Base-by-base conservation (phyloP, 2,797 vertebrate species). In the Dipus sagitta region DNA sequence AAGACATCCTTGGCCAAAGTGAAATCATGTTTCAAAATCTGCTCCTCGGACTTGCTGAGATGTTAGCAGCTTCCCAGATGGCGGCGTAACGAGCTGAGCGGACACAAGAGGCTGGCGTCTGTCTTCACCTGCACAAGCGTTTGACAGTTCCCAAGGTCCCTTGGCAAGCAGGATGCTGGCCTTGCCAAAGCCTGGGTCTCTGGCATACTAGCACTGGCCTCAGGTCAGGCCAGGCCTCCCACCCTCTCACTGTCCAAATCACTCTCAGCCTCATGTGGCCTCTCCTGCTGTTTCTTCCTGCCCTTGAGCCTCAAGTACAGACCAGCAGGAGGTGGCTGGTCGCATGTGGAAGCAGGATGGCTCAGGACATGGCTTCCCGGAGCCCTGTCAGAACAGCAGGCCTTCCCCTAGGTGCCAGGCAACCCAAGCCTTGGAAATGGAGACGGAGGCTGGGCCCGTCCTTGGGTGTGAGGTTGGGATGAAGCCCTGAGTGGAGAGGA, bases 81-180 rank as follows among this genome's bases (percentile, higher is more conserved):
- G 64, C 92, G 62, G 83, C 54, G 13, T 75, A 94, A 95, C 34
- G 96, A 88, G 84, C 90, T 10, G 88, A 90, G 77, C 88, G 10
- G 68, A 97, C 78, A 90, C 97, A 96, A 79, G 96, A 95, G 96
- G 95, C 9, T 85, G 90, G 34, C 94, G 88, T 95, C 95, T 95
- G 94, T 95, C 92, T 96, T 79, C 65, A 34, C 91, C 91, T 0
- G 1, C 77, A 60, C 70, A 70, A 93, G 90, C 92, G n/a, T 94
- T 95, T 97, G 96, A 95, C 96, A 75, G 76, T 23, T 89, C 90
- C 88, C 60, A 28, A n/a, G 77, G 20, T 74, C 38, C 92, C 80
- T 95, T 97, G 97, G 96, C 96, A 91, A 94, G 90, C 86, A 79
- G 68, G 34, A 75, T 34, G n/a, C 0, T 0, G 79, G 74, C 8